Conservation (phyloP, 2,888 invertebrate genomes). For the Isotomurus palustris region DNA sequence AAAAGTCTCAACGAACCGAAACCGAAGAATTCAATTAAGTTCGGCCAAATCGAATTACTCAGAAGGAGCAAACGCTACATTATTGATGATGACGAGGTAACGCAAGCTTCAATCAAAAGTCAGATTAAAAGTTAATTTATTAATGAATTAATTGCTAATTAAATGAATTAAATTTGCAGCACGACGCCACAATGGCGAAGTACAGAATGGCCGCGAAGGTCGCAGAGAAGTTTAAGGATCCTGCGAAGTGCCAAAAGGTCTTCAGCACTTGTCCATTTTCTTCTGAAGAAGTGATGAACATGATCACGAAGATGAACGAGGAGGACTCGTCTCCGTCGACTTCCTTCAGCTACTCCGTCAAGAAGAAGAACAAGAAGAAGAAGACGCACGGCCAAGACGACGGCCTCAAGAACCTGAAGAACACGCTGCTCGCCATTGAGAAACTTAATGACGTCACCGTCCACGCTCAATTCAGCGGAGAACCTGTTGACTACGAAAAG, state of each 20-base stretch:
- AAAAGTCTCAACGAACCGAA: conserved; percentile 2
- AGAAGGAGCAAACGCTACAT: background rate
- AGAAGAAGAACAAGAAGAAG: background rate
- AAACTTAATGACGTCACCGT: conserved; percentile 24
- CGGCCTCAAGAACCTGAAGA: conserved; percentile 9
- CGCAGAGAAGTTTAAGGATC: conserved; percentile 25
- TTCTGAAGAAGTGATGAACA: conserved; percentile 4
- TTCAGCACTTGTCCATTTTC: conserved; percentile 5
- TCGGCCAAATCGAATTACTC: no score
- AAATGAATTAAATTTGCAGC: background rate
- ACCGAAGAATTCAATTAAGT: no score
- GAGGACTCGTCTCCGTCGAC: background rate
- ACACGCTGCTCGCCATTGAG: conserved; percentile 27
- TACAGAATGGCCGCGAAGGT: conserved; percentile 19
- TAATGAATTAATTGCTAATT: background rate
- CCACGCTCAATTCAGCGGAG: conserved; percentile 9
- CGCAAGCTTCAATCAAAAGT: background rate
- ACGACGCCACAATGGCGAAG: conserved; percentile 17
- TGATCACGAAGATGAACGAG: conserved; percentile 1
- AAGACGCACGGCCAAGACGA: background rate
- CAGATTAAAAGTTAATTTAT: conserved; percentile 2
- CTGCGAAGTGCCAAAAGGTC: background rate
- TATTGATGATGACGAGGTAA: background rate
- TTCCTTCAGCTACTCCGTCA: background rate
- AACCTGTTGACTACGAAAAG: conserved; percentile 13